Base-by-base conservation (phyloP, 37 sponge, comb jelly and placozoan genomes). In the Lycopodina hypogea region DNA sequence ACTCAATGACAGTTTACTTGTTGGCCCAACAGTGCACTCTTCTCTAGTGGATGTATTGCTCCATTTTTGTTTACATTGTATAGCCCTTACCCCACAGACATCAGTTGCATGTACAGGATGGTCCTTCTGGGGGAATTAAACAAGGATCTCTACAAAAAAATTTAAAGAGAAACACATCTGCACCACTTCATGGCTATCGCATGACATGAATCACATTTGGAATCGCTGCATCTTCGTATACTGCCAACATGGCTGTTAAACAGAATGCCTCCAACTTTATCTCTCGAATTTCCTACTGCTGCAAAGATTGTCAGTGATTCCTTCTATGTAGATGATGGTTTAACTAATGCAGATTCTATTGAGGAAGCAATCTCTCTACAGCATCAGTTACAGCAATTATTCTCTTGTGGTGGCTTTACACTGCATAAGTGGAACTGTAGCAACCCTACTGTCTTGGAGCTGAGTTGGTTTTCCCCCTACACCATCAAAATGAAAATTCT, bases 251-350 rank as follows among this genome's bases (percentile, higher is more conserved):
- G n/a, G n/a, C n/a, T n/a, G n/a, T 74, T 35, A 74, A 74, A 56
- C 75, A 56, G 34, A 74, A 74, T 56, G 78, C 78, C 11, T n/a
- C 36, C 15, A 50, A 65, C 33, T 26, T n/a, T 28, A n/a, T 57
- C 78, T 63, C n/a, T 63, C 29, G 52, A 65, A 77, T 65, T 28
- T 32, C 78, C 65, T 37, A 23, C n/a, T 41, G 78, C 78, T 64
- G 51, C 65, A 57, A 63, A 77, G 45, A 28, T 45, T 21, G 67
- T 77, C 14, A 66, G 62, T 21, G 32, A 36, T 21, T 45, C 80
- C n/a, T 79, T 79, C 69, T 79, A 79, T 38, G 80, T 79, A 18
- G 70, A 79, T 35, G 80, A 79, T 62, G n/a, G n/a, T n/a, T n/a
- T n/a, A n/a, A n/a, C n/a, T n/a, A n/a, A n/a, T n/a, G n/a, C n/a